Conservation (phyloP, 2,113 vertebrate species). For the Lamprotornis superbus region DNA sequence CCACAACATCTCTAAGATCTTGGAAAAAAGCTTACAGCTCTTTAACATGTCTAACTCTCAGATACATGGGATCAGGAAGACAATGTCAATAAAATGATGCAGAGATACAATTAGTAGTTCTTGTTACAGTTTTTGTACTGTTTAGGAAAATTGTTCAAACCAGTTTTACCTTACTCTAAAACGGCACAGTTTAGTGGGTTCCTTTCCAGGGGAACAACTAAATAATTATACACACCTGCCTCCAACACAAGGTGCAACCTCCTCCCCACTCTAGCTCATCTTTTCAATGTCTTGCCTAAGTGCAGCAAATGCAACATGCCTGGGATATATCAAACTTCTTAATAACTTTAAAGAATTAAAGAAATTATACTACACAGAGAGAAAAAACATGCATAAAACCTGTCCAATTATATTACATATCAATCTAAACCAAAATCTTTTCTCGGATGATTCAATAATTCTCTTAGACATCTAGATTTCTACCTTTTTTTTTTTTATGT, state of each 20-base stretch:
- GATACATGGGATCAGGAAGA: not conserved
- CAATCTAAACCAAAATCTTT: not conserved
- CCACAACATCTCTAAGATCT: not conserved
- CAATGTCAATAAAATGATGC: not conserved
- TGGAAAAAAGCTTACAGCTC: not conserved
- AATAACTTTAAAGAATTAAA: not conserved
- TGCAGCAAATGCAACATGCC: not conserved
- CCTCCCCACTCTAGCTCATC: not conserved
- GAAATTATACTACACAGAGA: not conserved
- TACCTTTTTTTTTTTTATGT: not conserved
- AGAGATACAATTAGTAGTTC: not conserved
- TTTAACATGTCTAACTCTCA: not conserved
- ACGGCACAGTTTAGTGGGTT: not conserved
- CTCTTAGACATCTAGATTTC: not conserved
- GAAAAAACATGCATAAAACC: not conserved
- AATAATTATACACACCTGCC: not conserved
- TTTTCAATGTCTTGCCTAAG: not conserved
- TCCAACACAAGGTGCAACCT: not conserved
- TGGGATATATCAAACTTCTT: not conserved
- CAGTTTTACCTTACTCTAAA: not conserved
- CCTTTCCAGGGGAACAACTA: not conserved
- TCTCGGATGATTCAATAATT: not conserved
- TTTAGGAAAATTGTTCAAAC: not conserved
- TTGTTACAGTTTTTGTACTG: not conserved
- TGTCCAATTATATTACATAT: not conserved